Conservation (phyloP, 2,888 invertebrate species). For the Neoitamus cyanurus region DNA sequence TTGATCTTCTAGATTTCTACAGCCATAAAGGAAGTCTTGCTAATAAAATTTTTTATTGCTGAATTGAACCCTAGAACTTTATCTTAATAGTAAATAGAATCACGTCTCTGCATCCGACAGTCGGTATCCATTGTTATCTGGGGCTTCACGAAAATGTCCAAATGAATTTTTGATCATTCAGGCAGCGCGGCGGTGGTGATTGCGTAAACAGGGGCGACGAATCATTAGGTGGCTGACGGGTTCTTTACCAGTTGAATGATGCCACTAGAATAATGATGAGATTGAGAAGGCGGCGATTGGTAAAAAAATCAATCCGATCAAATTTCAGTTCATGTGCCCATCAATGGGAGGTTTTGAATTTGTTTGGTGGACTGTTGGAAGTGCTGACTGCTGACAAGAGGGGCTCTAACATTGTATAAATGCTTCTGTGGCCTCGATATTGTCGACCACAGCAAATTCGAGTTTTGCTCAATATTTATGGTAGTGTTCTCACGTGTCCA, state of each 20-base stretch:
- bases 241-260: neutral
- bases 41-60: neutral
- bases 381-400: neutral
- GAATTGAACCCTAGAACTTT: neutral
- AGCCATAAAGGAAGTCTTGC: neutral
- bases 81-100: neutral
- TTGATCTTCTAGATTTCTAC: neutral
- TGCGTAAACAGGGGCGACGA: neutral
- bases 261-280: neutral
- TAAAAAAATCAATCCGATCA: neutral
- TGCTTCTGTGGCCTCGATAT: neutral
- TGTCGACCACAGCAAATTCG: neutral
- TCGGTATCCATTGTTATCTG: neutral
- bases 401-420: neutral
- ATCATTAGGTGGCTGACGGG: neutral
- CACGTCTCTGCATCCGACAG: neutral
- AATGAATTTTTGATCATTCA: neutral
- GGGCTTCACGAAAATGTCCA: neutral
- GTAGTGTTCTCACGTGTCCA: neutral
- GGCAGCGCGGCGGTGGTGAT: neutral
- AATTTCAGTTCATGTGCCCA: neutral
- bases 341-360: neutral
- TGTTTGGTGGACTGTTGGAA: neutral
- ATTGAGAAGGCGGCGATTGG: neutral
- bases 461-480: neutral